Base-by-base conservation (phyloP, 1,140 invertebrate genomes). In the Trialeurodes vaporariorum region DNA sequence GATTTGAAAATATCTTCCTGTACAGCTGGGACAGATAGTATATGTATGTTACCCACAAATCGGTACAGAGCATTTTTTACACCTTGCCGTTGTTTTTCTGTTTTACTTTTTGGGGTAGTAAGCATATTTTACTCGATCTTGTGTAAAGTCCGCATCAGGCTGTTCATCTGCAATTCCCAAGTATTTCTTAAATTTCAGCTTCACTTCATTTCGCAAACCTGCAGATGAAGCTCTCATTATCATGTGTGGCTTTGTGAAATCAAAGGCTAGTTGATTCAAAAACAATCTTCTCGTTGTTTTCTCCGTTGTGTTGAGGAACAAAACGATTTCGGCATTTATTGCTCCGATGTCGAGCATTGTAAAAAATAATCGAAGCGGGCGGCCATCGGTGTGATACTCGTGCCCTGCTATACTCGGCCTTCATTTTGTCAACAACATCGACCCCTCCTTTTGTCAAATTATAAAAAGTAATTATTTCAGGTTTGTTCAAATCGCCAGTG, bases 371-470 rank as follows among this genome's bases (percentile, higher is more conserved):
- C n/a, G n/a, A n/a, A n/a, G 61, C 65, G 34, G 76, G 25, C 61
- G 77, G 76, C 76, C 74, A 77, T 27, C 75, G 64, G 22, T 64
- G 62, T 12, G 63, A 74, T 23, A 63, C 68, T 68, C 75, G 58
- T 27, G 64, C 40, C 24, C 67, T 66, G 24, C 66, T 69, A 67
- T 75, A 76, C 11, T 64, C 64, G 11, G 67, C 67, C 63, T 68
- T 71, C 67, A 76, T 67, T 68, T 76, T 68, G 59, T 71, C 64
- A 21, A 70, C 70, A 63, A 71, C 63, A 68, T 71, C 64, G 40
- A 69, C 65, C 25, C 71, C 65, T 40, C 68, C 68, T 69, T 73
- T 73, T 27, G 71, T 73, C 22, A 34, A 68, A 63, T 72, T 74
- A 65, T 73, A 71, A 63, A 71, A 71, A 40, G 65, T 72, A 40